Percentiles rank a stretch among this genome's conserved stretches.
Evolutionary conservation across 1,140 invertebrate genomes (phyloP).

Genomic region (Caenorhabditis briggsae): DNA sequence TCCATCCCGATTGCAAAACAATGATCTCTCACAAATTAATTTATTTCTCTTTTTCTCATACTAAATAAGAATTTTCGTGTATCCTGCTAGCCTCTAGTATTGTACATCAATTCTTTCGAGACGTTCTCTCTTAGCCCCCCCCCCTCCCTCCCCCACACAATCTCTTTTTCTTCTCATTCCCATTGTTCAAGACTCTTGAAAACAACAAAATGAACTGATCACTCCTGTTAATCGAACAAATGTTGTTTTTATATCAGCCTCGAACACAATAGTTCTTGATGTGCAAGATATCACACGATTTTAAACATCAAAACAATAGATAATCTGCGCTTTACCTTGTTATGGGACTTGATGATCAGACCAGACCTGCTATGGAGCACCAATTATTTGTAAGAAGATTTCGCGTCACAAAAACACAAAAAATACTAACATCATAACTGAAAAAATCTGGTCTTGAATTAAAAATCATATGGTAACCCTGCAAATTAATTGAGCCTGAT

Average conservation of each 20-base stretch:
- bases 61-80: constrained; percentile 24
- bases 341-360: neutral
- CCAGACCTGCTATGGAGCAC: neutral
- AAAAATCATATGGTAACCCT: neutral
- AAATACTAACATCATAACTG: neutral
- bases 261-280: neutral
- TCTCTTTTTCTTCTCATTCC: neutral
- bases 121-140: neutral
- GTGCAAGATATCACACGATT: neutral
- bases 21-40: neutral
- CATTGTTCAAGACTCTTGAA: neutral
- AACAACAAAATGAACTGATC: constrained; percentile 36
- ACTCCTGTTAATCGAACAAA: constrained; percentile 25
- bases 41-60: neutral
- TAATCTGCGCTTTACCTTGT: neutral
- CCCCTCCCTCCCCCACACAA: too few species aligned
- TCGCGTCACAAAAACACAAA: neutral
- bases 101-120: neutral
- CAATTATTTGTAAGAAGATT: neutral
- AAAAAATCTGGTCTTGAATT: neutral
- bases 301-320: neutral
- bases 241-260: neutral
- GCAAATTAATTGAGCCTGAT: neutral
- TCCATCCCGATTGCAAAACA: neutral
- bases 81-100: constrained; percentile 21